These are phyloP conservation scores for Tetanocera ferruginea DNA, from an alignment of 2,888 invertebrate genomes.

Conservation along the genomic window DNA sequence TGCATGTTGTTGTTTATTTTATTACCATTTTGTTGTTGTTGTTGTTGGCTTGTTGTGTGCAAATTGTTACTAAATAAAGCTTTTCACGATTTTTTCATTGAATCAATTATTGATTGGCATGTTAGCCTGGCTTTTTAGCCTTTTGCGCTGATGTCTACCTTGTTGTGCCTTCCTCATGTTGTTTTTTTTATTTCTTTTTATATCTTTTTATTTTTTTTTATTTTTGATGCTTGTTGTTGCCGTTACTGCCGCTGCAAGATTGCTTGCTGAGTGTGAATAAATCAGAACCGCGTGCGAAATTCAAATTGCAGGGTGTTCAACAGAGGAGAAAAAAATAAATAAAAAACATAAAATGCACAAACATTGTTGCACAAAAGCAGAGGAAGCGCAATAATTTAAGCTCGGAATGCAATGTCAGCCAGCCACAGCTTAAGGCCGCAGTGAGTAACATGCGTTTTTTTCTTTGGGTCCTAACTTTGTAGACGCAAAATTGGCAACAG, in stretches of 20 bases:
- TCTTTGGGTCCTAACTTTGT: not conserved
- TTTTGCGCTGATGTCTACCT: not conserved
- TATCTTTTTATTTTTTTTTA: constrained; percentile 27
- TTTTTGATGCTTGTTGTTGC: constrained; percentile 34
- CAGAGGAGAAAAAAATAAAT: not conserved
- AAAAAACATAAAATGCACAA: not conserved
- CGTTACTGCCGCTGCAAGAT: constrained; percentile 25
- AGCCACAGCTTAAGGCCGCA: constrained; percentile 5
- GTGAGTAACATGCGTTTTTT: not conserved
- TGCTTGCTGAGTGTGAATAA: constrained; percentile 30
- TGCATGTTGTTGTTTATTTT: not conserved
- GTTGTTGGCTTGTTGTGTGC: constrained; percentile 25
- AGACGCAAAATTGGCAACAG: constrained; percentile 3
- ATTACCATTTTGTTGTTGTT: not conserved
- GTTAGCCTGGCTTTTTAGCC: constrained; percentile 18
- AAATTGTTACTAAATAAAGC: constrained; percentile 47
- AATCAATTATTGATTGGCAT: constrained; percentile 44
- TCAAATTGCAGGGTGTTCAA: constrained; percentile 23
- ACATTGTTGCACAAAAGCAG: not conserved
- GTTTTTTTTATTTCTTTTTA: constrained; percentile 35
- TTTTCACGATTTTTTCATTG: constrained; percentile 44
- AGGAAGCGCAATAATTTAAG: constrained; percentile 25
- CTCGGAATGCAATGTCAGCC: constrained; percentile 7
- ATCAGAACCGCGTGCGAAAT: constrained; percentile 34
- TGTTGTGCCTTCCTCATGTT: constrained; percentile 32